Percentiles rank a stretch among this genome's conserved stretches.
Conservation (phyloP, 2,113 vertebrate species). For the Phocoena sinus region DNA sequence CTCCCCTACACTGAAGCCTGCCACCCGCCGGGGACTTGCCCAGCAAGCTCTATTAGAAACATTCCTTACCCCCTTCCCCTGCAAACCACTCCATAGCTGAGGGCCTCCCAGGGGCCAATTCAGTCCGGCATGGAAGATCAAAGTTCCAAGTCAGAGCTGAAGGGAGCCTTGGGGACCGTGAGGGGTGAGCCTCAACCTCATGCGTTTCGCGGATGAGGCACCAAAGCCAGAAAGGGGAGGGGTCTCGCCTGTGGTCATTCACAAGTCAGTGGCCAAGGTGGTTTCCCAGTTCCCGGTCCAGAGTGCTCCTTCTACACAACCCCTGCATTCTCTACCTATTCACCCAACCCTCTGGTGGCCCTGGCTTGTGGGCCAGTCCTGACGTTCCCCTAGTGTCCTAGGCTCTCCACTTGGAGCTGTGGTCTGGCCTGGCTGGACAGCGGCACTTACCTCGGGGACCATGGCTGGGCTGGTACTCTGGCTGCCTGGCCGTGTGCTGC, state of each 20-base stretch:
- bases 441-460: conserved; percentile 56
- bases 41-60: background rate
- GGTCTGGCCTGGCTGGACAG: background rate
- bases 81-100: background rate
- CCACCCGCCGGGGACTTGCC: background rate
- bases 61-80: background rate
- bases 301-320: background rate
- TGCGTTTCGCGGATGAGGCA: background rate
- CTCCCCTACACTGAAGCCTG: background rate
- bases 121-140: background rate
- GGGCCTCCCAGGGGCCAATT: background rate
- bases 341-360: background rate
- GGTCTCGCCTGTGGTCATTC: background rate
- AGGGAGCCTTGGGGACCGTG: background rate
- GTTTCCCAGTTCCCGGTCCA: background rate
- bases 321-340: background rate
- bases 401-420: background rate
- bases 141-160: background rate
- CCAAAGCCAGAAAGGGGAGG: background rate
- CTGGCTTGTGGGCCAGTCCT: background rate
- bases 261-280: background rate
- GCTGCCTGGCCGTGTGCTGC: background rate
- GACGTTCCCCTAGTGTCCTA: background rate
- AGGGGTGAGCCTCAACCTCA: background rate
- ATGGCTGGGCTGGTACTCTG: background rate